Conservation (phyloP, 2,797 vertebrate genomes). For the Hephaestus fuliginosus region DNA sequence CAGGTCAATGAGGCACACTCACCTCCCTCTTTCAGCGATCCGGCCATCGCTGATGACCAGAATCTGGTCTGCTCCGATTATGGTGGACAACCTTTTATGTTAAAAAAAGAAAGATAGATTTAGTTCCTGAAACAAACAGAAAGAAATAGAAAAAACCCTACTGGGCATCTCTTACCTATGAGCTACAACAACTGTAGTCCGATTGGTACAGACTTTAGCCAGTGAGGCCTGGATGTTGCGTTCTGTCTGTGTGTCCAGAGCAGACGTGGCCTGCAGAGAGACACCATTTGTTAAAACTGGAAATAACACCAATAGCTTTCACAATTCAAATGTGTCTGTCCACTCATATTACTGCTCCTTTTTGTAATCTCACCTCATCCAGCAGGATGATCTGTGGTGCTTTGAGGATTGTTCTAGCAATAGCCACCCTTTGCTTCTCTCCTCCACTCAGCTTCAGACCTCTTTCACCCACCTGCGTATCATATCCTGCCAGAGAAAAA, state of each 20-base stretch:
- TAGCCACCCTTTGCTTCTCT: slow-evolving; percentile 97
- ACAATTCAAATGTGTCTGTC: neutral
- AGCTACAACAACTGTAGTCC: slow-evolving; percentile 94
- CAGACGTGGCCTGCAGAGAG: slow-evolving; percentile 91
- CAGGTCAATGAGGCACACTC: slow-evolving; percentile 44
- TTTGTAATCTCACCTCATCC: slow-evolving; percentile 90
- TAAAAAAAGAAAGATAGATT: neutral
- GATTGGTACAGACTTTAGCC: slow-evolving; percentile 91
- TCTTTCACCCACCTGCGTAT: slow-evolving; percentile 94
- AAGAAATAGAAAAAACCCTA: accelerated
- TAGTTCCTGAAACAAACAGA: neutral
- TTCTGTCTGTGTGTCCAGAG: slow-evolving; percentile 95
- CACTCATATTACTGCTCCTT: neutral
- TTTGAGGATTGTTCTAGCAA: slow-evolving; percentile 96
- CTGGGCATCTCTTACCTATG: slow-evolving; percentile 88
- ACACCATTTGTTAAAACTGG: neutral
- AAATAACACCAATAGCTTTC: neutral
- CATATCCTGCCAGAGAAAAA: slow-evolving; percentile 85
- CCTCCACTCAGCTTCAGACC: slow-evolving; percentile 97
- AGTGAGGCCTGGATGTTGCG: slow-evolving; percentile 96
- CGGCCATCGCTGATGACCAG: slow-evolving; percentile 91
- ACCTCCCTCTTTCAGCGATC: slow-evolving; percentile 93
- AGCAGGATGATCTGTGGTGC: slow-evolving; percentile 93
- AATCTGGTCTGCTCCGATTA: slow-evolving; percentile 94
- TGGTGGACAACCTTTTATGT: slow-evolving; percentile 91